Conservation (phyloP, 2,888 invertebrate genomes). For the Bombylius discolor region DNA sequence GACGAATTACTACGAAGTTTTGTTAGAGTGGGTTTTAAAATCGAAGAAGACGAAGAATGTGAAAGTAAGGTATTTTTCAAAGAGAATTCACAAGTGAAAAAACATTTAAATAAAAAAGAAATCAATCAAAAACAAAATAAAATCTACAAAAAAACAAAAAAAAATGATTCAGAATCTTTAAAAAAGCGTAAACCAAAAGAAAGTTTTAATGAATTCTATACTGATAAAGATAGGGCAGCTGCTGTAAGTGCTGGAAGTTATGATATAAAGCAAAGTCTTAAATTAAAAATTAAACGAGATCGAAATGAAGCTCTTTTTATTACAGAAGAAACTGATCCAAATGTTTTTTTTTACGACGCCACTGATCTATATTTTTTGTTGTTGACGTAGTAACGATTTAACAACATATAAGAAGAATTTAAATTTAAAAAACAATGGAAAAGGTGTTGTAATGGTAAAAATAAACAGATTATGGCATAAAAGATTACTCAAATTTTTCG, state of each 20-base stretch:
- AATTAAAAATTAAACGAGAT: constrained; percentile 65
- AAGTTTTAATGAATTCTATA: constrained; percentile 61
- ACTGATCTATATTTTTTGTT: too few relatives aligned
- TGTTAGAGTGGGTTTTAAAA: constrained; percentile 52
- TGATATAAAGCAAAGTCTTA: constrained; percentile 75
- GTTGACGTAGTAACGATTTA: too few relatives aligned
- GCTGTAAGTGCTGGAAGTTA: constrained; percentile 65
- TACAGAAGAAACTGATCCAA: constrained; percentile 66
- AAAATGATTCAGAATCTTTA: constrained; percentile 23
- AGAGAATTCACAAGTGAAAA: neutral
- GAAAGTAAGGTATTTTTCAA: neutral
- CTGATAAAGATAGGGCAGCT: constrained; percentile 82
- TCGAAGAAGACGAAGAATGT: constrained; percentile 41
- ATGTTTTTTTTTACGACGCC: constrained; percentile 61
- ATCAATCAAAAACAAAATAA: neutral
- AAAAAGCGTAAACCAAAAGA: constrained; percentile 32
- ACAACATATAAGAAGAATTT: too few relatives aligned
- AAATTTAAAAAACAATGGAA: too few relatives aligned
- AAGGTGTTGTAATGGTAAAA: too few relatives aligned
- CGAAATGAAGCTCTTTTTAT: constrained; percentile 56
- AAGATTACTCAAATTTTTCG: too few relatives aligned
- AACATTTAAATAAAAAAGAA: neutral
- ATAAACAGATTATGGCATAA: too few relatives aligned
- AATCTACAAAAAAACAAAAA: neutral
- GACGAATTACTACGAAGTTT: constrained; percentile 70